These are phyloP conservation scores for Anisognathus igniventris DNA, from an alignment of 2,797 vertebrate genomes.

Conservation along the genomic window DNA sequence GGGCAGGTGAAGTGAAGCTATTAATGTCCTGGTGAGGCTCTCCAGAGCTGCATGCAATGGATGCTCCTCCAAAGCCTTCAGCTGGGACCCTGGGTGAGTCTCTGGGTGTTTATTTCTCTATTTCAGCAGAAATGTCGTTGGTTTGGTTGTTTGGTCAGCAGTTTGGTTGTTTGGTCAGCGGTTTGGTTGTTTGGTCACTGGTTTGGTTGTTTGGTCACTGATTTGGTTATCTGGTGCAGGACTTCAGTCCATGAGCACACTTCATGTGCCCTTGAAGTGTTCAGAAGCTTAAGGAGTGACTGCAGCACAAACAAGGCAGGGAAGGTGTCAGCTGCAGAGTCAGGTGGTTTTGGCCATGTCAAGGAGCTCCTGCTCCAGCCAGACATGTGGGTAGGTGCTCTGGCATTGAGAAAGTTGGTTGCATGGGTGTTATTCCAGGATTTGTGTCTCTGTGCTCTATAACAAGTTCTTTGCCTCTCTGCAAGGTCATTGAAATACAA, in stretches of 20 bases:
- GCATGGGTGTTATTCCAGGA: accelerated
- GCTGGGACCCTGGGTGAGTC: neutral
- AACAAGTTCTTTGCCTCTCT: accelerated
- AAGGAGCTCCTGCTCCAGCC: neutral
- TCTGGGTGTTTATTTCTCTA: neutral
- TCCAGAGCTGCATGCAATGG: accelerated
- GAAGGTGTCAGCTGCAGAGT: neutral
- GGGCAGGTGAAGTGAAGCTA: neutral
- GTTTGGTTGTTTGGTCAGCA: accelerated
- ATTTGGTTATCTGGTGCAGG: accelerated
- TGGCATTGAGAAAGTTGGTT: accelerated
- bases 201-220: too few species aligned
- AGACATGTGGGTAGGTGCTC: accelerated
- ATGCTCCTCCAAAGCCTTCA: neutral
- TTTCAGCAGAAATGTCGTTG: accelerated
- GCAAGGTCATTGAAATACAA: neutral
- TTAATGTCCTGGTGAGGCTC: accelerated
- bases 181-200: accelerated
- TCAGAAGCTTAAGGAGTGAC: neutral
- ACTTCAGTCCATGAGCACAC: accelerated
- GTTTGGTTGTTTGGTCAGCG: too few species aligned
- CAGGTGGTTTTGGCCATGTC: accelerated
- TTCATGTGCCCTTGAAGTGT: accelerated
- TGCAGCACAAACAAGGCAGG: neutral
- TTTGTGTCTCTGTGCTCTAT: accelerated